phyloP scores from a whole-genome alignment of 2,113 vertebrate genomes.

The Larimichthys polyactis region DNA sequence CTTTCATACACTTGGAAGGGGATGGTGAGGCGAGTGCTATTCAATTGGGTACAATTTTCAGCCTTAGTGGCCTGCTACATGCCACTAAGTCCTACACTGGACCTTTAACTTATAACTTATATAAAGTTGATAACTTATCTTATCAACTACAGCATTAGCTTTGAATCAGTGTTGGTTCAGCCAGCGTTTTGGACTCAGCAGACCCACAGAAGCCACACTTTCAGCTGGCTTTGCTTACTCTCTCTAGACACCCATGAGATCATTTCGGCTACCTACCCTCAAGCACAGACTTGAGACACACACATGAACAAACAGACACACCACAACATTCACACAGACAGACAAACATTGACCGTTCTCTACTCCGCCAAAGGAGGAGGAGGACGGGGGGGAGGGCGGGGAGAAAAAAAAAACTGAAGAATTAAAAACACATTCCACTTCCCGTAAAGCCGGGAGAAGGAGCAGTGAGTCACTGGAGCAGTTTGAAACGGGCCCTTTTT shows the following conservation, averaged over 20 bases:
- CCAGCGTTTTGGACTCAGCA: background rate
- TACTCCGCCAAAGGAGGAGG: conserved; percentile 31
- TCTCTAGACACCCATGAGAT: conserved; percentile 55
- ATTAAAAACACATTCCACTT: conserved; percentile 86
- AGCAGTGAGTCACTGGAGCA: conserved; percentile 82
- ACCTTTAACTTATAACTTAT: no score
- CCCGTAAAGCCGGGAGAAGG: conserved; percentile 82
- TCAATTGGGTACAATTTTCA: no score
- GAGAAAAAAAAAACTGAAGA: conserved; percentile 41
- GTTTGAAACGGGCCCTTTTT: conserved; percentile 67
- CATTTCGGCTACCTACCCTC: conserved; percentile 61
- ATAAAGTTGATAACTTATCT: background rate
- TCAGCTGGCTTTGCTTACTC: conserved; percentile 44
- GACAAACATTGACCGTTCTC: conserved; percentile 74
- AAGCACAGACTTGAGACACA: conserved; percentile 44
- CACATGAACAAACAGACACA: conserved; percentile 54
- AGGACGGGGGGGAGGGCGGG: conserved; percentile 7
- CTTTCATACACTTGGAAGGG: no score
- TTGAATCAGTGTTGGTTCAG: background rate
- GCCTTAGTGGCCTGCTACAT: no score
- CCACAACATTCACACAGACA: conserved; percentile 70
- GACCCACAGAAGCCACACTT: conserved; percentile 7
- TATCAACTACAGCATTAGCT: background rate
- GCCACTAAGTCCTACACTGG: no score
- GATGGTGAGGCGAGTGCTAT: no score